phyloP scores from a whole-genome alignment of 2,888 invertebrate genomes.

The Agrochola circellaris region DNA sequence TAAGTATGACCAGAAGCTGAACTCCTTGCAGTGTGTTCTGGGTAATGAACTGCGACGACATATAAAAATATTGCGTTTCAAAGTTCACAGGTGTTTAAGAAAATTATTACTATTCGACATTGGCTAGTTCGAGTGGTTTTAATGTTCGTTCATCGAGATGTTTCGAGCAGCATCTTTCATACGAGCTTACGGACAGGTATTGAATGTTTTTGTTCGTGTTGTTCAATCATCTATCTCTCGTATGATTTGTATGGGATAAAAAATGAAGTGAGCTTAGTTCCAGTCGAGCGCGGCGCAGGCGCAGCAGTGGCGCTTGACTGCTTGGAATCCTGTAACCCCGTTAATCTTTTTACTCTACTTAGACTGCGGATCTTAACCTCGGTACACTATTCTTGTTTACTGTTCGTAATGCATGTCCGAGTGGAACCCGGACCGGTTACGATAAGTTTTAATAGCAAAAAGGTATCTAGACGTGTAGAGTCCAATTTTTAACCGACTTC shows the following conservation, averaged over 20 bases:
- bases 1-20: constrained; percentile 75
- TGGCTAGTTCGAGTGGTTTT: constrained; percentile 52
- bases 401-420: constrained; percentile 66
- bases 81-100: constrained; percentile 32
- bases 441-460: constrained; percentile 55
- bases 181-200: constrained; percentile 85
- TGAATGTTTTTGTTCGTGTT: constrained; percentile 53
- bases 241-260: constrained; percentile 55
- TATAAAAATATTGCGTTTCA: constrained; percentile 27
- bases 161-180: constrained; percentile 87
- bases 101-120: constrained; percentile 36
- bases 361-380: constrained; percentile 81
- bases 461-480: constrained; percentile 44
- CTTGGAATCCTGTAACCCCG: constrained; percentile 83
- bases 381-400: constrained; percentile 73
- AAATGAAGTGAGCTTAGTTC: constrained; percentile 44
- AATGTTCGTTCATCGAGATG: constrained; percentile 78
- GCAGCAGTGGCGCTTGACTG: constrained; percentile 61
- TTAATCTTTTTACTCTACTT: constrained; percentile 84
- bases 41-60: constrained; percentile 54
- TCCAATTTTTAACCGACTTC: constrained; percentile 29
- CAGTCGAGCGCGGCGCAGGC: constrained; percentile 52
- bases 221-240: constrained; percentile 50
- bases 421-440: constrained; percentile 74
- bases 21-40: constrained; percentile 64